A percentile compares a stretch with the other conserved stretches of the same genome.
These are phyloP conservation scores for Distichodus sexfasciatus DNA, from an alignment of 2,797 vertebrate species.

Conservation along the genomic window DNA sequence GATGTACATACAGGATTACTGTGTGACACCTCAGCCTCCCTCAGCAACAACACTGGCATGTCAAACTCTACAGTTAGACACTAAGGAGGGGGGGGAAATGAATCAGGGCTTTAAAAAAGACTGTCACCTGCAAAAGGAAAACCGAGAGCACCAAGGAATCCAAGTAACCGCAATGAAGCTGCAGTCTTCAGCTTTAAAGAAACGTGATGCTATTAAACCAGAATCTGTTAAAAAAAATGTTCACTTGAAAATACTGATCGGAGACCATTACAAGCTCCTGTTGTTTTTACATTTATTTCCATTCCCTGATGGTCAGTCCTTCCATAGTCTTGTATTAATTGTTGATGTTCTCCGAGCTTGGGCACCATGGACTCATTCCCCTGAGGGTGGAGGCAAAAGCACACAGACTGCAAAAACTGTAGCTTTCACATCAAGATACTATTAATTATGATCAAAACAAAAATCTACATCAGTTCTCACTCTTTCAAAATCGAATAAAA, in stretches of 20 bases:
- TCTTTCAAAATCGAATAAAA: neutral
- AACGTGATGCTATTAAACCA: neutral
- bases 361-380: neutral
- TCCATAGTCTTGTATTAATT: neutral
- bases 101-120: too few relatives aligned
- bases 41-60: neutral
- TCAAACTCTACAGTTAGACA: neutral
- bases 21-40: neutral
- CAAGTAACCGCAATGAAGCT: neutral
- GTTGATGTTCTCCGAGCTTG: slow-evolving; percentile 1
- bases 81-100: neutral
- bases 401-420: neutral
- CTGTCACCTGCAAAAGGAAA: neutral
- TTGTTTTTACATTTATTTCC: neutral
- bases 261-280: neutral
- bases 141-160: slow-evolving; percentile 15
- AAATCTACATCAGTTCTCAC: neutral
- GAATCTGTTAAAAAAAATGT: neutral
- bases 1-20: neutral
- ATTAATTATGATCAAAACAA: neutral
- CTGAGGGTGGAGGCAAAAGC: slow-evolving; percentile 12
- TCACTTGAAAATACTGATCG: slow-evolving; percentile 1
- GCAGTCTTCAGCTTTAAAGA: neutral
- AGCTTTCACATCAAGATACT: neutral
- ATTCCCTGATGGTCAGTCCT: slow-evolving; percentile 1